A percentile compares a stretch with the other conserved stretches of the same genome.
Conservation (phyloP, 53 echinoderm and acorn worm genomes). For the Astropecten irregularis region DNA sequence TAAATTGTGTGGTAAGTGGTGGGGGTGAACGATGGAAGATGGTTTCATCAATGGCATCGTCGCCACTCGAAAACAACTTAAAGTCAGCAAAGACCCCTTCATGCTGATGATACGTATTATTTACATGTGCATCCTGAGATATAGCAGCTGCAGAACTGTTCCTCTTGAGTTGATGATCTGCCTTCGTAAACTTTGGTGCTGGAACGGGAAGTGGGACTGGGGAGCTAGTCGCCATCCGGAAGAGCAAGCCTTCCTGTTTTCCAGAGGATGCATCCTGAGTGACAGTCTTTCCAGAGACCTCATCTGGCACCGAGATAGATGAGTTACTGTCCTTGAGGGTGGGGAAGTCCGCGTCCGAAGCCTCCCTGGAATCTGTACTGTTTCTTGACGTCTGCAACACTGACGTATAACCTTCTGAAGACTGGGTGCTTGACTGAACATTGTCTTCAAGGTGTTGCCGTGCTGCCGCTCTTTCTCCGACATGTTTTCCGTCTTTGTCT, state of each 20-base stretch:
- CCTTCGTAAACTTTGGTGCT: slow-evolving; percentile 17
- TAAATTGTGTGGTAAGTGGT: slow-evolving; percentile 34
- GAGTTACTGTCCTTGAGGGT: not conserved
- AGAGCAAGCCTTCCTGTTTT: not conserved
- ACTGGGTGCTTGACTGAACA: not conserved
- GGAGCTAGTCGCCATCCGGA: slow-evolving; percentile 24
- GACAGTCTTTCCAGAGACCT: not conserved
- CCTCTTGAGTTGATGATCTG: not conserved
- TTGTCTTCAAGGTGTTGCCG: not conserved
- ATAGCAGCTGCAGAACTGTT: not conserved
- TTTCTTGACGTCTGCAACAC: not conserved
- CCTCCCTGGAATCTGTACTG: not conserved
- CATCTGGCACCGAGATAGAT: not conserved
- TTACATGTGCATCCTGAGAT: slow-evolving; percentile 54
- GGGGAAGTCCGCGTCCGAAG: not conserved
- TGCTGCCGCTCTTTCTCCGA: not conserved
- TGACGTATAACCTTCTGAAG: not conserved
- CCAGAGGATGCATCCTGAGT: not conserved
- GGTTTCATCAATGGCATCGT: not conserved
- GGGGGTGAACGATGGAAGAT: slow-evolving; percentile 29
- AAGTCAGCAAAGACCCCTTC: not conserved
- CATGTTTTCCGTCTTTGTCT: not conserved
- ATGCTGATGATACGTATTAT: slow-evolving; percentile 18
- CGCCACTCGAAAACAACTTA: slow-evolving; percentile 8
- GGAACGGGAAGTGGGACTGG: slow-evolving; percentile 14